phyloP scores from a whole-genome alignment of 2,888 invertebrate species.

The Standfussiana lucernea region DNA sequence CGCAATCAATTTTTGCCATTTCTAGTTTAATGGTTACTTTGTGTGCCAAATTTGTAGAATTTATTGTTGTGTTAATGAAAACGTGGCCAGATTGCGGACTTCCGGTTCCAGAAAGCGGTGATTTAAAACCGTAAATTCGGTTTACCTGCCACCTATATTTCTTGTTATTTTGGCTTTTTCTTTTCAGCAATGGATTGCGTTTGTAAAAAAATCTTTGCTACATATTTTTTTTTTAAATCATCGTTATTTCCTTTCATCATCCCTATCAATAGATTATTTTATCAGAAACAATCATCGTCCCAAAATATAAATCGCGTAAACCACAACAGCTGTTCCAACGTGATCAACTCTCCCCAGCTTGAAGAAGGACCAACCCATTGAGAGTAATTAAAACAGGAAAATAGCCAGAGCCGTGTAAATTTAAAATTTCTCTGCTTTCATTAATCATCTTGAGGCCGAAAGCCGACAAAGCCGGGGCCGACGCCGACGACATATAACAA shows the following conservation, averaged over 20 bases:
- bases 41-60: slow-evolving; percentile 59
- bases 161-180: neutral
- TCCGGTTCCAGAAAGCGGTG: slow-evolving; percentile 9
- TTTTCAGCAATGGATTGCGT: neutral
- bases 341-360: slow-evolving; percentile 44
- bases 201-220: neutral
- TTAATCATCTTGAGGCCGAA: slow-evolving; percentile 82
- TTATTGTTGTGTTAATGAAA: slow-evolving; percentile 49
- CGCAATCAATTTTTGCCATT: slow-evolving; percentile 46
- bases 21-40: slow-evolving; percentile 43
- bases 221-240: neutral
- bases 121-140: slow-evolving; percentile 19
- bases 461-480: slow-evolving; percentile 76
- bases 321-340: slow-evolving; percentile 45
- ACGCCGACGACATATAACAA: slow-evolving; percentile 82
- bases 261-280: slow-evolving; percentile 1
- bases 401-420: slow-evolving; percentile 70
- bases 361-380: slow-evolving; percentile 55
- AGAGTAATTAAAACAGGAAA: slow-evolving; percentile 68
- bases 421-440: slow-evolving; percentile 80
- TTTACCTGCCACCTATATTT: neutral
- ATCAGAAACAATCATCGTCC: neutral
- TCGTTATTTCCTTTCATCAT: neutral
- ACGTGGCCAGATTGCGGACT: slow-evolving; percentile 11
- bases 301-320: slow-evolving; percentile 33